Base-by-base conservation (phyloP, 2,113 vertebrate species). In the Loxodonta africana region DNA sequence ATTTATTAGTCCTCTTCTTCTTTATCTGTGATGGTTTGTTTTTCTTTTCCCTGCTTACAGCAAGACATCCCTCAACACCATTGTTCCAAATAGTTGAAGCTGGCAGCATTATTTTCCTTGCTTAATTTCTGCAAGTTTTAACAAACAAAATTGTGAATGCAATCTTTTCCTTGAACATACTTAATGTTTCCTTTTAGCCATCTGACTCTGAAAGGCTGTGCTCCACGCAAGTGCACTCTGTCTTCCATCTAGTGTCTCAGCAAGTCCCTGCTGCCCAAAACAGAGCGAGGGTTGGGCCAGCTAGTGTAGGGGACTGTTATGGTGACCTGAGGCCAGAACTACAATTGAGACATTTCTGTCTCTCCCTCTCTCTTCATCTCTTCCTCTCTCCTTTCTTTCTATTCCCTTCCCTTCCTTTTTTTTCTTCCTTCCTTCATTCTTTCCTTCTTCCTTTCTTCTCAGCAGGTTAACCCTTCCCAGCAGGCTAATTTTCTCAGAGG, bases 241-340 rank as follows among this genome's bases (percentile, higher is more conserved):
- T 94, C 88, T 67, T 65, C 60, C 37, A 2, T 23, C 44, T 60
- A 33, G 23, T 2, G 1, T 94, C 78, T 92, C 89, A 86, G 84
- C 73, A 88, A 67, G 46, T 60, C 57, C 37, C 46, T 11, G 26
- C 15, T 44, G 28, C 57, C 46, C 67, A 30, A 41, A 46, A 41
- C 0, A 37, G 82, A 69, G 57, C 8, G 51, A 30, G 23, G 48
- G 21, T 4, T 25, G 73, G 76, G 53, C 51, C 81, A 21, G 21
- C 30, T 25, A 0, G 1, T 1, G 8, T 2, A 10, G 30, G 28
- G 26, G 1, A 2, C 5, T 0, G 46, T 2, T 7, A 0, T 17
- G 18, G 2, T 6, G 18, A 18, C 4, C 41, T 21, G 26, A 5
- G 28, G 33, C 17, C 28, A 14, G 44, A 14, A 5, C 23, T 33